Evolutionary conservation across 30 jellyfish, hydroid and myxozoan genomes (phyloP).

Genomic region (Mastigias papua): DNA sequence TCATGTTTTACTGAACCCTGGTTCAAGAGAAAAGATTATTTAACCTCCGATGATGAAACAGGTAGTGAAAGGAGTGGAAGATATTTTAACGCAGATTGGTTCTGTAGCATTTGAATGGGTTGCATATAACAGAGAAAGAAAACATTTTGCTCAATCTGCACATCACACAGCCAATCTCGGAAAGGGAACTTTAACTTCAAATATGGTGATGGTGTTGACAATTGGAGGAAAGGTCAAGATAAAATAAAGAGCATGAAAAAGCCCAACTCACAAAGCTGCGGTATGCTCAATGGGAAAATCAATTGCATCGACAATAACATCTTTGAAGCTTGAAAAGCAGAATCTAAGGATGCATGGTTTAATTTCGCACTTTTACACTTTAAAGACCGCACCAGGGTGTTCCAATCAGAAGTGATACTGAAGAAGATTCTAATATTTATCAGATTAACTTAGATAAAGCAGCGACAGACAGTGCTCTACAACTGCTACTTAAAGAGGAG

Average conservation of each 20-base stretch:
- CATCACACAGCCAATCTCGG: slow-evolving; percentile 41
- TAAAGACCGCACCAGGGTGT: slow-evolving; percentile 56
- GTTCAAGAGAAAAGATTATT: slow-evolving; percentile 51
- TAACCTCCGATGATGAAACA: slow-evolving; percentile 36
- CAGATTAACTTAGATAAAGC: slow-evolving; percentile 68
- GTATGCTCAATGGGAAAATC: slow-evolving; percentile 38
- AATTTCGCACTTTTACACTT: slow-evolving; percentile 35
- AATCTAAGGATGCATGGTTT: slow-evolving; percentile 41
- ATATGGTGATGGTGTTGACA: slow-evolving; percentile 54
- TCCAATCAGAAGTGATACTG: slow-evolving; percentile 44
- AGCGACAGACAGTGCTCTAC: slow-evolving; percentile 22
- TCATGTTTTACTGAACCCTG: slow-evolving; percentile 52
- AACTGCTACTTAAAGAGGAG: slow-evolving; percentile 24
- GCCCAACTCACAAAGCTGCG: slow-evolving; percentile 19
- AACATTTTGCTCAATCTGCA: slow-evolving; percentile 60
- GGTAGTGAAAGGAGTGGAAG: slow-evolving; percentile 61
- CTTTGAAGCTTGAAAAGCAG: slow-evolving; percentile 42
- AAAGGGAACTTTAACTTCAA: slow-evolving; percentile 32
- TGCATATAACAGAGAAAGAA: slow-evolving; percentile 52
- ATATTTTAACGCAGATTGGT: slow-evolving; percentile 49
- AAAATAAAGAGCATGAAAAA: too few species aligned
- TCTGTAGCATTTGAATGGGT: slow-evolving; percentile 56
- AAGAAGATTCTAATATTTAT: slow-evolving; percentile 47
- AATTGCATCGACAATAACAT: slow-evolving; percentile 35
- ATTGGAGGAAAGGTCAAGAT: slow-evolving; percentile 63